These are phyloP conservation scores for Rhagium mordax DNA, from an alignment of 2,888 invertebrate species.

Conservation along the genomic window DNA sequence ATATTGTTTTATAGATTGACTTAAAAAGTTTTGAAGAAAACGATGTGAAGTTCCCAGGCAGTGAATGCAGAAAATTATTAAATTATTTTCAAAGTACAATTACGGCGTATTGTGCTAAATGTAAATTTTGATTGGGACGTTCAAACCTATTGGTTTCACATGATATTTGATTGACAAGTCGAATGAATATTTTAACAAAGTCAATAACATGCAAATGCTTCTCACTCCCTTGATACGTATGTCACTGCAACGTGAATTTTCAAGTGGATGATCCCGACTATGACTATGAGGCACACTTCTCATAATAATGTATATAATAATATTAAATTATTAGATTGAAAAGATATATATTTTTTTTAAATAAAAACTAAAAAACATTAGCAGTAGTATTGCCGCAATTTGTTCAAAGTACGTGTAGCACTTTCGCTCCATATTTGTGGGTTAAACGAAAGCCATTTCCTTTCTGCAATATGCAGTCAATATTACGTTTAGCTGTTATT, in stretches of 20 bases:
- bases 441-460: no score
- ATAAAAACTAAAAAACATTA: no score
- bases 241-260: neutral
- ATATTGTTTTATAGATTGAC: no score
- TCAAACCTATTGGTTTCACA: conserved; percentile 19
- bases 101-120: conserved; percentile 4
- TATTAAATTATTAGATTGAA: no score
- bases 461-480: no score
- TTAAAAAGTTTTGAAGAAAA: neutral
- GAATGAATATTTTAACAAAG: conserved; percentile 9
- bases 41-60: neutral
- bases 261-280: neutral
- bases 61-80: neutral
- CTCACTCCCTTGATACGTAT: neutral
- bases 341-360: no score
- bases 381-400: no score
- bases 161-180: conserved; percentile 29
- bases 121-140: conserved; percentile 20
- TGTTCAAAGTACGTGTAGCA: no score
- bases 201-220: conserved; percentile 24
- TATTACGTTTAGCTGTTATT: no score
- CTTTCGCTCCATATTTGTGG: no score
- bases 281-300: neutral
- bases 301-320: no score
- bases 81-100: conserved; percentile 19